Percentiles rank a stretch among this genome's conserved stretches.
Evolutionary conservation across 2,113 vertebrate genomes (phyloP).

Genomic region (Raja brachyura): DNA sequence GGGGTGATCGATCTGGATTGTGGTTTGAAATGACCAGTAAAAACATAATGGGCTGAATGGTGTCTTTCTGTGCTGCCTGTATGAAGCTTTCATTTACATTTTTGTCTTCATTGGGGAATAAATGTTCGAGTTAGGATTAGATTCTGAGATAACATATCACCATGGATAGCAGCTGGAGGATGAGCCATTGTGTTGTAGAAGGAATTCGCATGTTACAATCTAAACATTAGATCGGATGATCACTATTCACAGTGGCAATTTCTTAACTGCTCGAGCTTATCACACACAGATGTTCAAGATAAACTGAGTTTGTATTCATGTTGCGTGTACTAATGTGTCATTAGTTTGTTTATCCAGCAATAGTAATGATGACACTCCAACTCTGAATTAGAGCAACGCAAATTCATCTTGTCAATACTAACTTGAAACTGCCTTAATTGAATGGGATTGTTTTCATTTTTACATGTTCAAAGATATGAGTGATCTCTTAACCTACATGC

Average conservation of each 20-base stretch:
- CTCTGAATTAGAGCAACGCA: background rate
- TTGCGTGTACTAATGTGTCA: background rate
- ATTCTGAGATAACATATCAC: background rate
- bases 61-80: background rate
- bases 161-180: background rate
- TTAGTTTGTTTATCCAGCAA: background rate
- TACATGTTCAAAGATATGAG: background rate
- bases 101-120: background rate
- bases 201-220: background rate
- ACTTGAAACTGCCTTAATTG: background rate
- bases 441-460: background rate
- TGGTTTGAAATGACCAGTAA: background rate
- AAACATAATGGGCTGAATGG: background rate
- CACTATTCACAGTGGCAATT: background rate
- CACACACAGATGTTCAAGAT: constrained; percentile 3
- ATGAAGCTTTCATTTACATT: background rate
- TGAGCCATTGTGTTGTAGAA: background rate
- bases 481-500: background rate
- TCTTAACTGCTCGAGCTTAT: background rate
- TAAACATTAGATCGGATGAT: background rate
- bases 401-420: background rate
- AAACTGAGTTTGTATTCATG: constrained; percentile 10
- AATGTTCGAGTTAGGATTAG: background rate
- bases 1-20: background rate
- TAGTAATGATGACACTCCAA: background rate